A percentile compares a stretch with the other conserved stretches of the same genome.
phyloP scores from a whole-genome alignment of 1,140 invertebrate species.

The Sminthurides bifidus region DNA sequence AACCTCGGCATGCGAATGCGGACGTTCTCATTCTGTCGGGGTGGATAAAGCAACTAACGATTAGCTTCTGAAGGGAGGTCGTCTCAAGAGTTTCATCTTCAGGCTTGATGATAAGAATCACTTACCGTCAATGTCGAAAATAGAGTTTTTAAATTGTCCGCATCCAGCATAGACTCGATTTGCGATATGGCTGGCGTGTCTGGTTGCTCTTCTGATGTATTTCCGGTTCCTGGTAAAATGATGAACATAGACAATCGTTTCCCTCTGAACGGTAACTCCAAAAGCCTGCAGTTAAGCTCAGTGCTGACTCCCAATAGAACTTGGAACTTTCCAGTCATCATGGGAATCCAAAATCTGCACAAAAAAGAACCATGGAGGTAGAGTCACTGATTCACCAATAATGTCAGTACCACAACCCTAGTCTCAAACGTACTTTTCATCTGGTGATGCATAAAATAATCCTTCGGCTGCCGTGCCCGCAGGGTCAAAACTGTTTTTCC shows the following conservation, averaged over 20 bases:
- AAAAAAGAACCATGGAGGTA: background rate
- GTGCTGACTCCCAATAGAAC: slow-evolving; percentile 34
- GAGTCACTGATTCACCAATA: background rate
- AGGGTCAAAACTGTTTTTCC: slow-evolving; percentile 35
- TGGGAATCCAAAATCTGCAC: slow-evolving; percentile 35
- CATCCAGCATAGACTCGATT: slow-evolving; percentile 34
- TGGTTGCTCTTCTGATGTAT: slow-evolving; percentile 12
- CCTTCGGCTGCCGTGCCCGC: slow-evolving; percentile 34
- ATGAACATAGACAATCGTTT: slow-evolving; percentile 35
- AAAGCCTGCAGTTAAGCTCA: slow-evolving; percentile 34
- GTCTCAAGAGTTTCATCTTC: background rate
- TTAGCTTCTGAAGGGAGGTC: background rate
- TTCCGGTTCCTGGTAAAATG: slow-evolving; percentile 36
- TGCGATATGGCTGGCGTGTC: slow-evolving; percentile 1
- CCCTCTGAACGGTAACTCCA: slow-evolving; percentile 35
- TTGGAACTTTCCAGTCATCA: slow-evolving; percentile 36
- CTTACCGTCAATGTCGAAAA: slow-evolving; percentile 35
- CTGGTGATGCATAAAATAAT: slow-evolving; percentile 32
- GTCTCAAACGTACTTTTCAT: background rate
- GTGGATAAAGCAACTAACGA: background rate
- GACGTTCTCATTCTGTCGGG: slow-evolving; percentile 34
- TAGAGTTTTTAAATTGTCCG: slow-evolving; percentile 34
- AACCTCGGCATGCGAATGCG: slow-evolving; percentile 36
- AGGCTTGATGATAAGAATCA: background rate
- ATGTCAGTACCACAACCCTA: background rate